Percentiles rank a stretch among this genome's conserved stretches.
Evolutionary conservation across 2,797 vertebrate genomes (phyloP).

Genomic region (Tympanoctomys barrerae): DNA sequence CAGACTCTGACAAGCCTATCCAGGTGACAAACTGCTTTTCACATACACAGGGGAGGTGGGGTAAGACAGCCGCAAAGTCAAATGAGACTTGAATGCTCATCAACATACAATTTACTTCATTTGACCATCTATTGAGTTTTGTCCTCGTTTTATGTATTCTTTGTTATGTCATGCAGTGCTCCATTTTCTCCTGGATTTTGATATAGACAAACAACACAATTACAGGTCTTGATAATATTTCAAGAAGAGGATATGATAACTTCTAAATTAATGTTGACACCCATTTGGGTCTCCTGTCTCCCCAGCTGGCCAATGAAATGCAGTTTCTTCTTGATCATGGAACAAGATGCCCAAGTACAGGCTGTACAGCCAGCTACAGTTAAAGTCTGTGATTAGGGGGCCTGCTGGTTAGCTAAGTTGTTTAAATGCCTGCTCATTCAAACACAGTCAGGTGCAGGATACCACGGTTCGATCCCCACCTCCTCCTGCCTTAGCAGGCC

Average conservation of each 20-base stretch:
- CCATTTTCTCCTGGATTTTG: not conserved
- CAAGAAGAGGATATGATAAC: not conserved
- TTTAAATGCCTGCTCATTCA: too few relatives aligned
- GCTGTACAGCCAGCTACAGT: conserved; percentile 84
- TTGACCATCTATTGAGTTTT: not conserved
- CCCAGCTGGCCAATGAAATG: conserved; percentile 77
- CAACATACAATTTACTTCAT: not conserved
- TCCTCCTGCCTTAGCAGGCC: too few relatives aligned
- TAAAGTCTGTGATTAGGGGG: too few relatives aligned
- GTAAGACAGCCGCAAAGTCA: not conserved
- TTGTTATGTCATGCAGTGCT: not conserved
- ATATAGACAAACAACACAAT: not conserved
- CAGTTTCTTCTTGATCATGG: conserved; percentile 84
- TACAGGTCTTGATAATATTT: not conserved
- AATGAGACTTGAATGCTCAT: not conserved
- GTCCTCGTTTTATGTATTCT: not conserved
- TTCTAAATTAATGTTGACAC: conserved; percentile 15
- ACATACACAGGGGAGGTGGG: not conserved
- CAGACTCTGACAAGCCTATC: not conserved
- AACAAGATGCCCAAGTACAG: conserved; percentile 79
- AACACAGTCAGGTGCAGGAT: too few relatives aligned
- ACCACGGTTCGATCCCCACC: too few relatives aligned
- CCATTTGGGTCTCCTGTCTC: conserved; percentile 62
- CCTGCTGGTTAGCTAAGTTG: too few relatives aligned
- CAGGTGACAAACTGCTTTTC: not conserved